Evolutionary conservation across 2,113 vertebrate genomes (phyloP), one percentile per base, ranked within the genome.

Genomic region (Hippopotamus amphibius): DNA sequence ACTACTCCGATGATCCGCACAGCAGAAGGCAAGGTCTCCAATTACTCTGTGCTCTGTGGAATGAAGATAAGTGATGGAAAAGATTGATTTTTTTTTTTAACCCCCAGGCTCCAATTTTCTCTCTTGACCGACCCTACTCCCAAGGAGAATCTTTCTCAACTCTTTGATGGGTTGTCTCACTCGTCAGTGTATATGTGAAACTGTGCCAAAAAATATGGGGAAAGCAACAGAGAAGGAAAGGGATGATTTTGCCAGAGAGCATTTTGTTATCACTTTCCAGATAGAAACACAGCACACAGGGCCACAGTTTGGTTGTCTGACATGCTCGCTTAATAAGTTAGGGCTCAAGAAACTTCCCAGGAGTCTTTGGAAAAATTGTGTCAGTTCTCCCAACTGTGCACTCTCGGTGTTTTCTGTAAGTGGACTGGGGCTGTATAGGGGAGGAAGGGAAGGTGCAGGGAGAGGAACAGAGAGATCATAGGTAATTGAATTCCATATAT

Each of bases 91-190:
- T 65, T 65, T 65, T 84, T 94, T 66, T 81, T 41, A 96, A 90
- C 43, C 65, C 33, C 17, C 22, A 22, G 53, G 11, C 65, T 96
- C 76, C 37, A 50, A 1, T 88, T 92, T 88, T 96, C 93, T 74
- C 93, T 82, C 28, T 66, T 93, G 19, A 43, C 6, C 69, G 55
- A 63, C 86, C 16, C 30, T 1, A 28, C n/a, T 92, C 46, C 80
- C 79, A 59, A 88, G 87, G 85, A 82, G 53, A 92, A 71, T 88
- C 50, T 92, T 87, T 86, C 91, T 96, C 90, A 87, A 11, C 68
- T 90, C 92, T 74, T 72, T 86, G 89, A 93, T 92, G 86, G 84
- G 80, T 97, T 80, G 41, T 84, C 68, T 97, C 72, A 83, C 88
- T 65, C 37, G 43, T 74, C n/a, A 43, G 41, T 53, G 8, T 55